Evolutionary conservation across 2,888 invertebrate species (phyloP).

Genomic region (Eremobia ochroleuca): DNA sequence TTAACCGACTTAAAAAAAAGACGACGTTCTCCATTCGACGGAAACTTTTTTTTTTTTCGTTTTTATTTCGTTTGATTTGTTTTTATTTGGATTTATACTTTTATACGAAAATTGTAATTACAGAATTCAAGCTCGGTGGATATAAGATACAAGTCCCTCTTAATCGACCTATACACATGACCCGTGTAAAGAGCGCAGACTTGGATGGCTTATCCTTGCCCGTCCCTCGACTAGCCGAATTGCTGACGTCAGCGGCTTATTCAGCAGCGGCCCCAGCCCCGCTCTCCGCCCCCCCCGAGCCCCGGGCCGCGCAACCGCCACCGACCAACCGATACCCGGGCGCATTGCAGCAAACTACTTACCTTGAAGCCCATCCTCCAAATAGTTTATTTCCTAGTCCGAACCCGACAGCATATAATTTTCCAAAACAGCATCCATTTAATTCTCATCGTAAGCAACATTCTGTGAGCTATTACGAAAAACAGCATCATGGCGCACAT

Average conservation of each 20-base stretch:
- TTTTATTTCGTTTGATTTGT: too few species aligned
- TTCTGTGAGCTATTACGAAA: constrained; percentile 1
- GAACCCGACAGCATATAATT: not conserved
- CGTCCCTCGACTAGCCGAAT: not conserved
- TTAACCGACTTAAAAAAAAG: too few species aligned
- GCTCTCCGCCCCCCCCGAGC: not conserved
- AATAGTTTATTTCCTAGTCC: not conserved
- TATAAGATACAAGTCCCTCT: constrained; percentile 18
- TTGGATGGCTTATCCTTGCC: not conserved
- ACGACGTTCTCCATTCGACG: too few species aligned
- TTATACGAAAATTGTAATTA: not conserved
- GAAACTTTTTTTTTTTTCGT: too few species aligned
- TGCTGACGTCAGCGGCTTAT: not conserved
- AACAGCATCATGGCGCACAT: not conserved
- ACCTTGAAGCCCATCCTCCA: not conserved
- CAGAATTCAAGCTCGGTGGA: constrained; percentile 14
- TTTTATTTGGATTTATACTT: not conserved
- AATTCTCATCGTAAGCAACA: not conserved
- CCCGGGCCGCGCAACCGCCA: not conserved
- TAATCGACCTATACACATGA: constrained; percentile 3
- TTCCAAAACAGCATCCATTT: not conserved
- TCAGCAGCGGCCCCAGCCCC: not conserved
- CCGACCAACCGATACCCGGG: not conserved
- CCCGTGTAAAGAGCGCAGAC: not conserved
- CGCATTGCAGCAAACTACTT: not conserved